A percentile compares a stretch with the other conserved stretches of the same genome.
phyloP scores from a whole-genome alignment of 1,140 invertebrate species.

The Drosophila pallidifrons region DNA sequence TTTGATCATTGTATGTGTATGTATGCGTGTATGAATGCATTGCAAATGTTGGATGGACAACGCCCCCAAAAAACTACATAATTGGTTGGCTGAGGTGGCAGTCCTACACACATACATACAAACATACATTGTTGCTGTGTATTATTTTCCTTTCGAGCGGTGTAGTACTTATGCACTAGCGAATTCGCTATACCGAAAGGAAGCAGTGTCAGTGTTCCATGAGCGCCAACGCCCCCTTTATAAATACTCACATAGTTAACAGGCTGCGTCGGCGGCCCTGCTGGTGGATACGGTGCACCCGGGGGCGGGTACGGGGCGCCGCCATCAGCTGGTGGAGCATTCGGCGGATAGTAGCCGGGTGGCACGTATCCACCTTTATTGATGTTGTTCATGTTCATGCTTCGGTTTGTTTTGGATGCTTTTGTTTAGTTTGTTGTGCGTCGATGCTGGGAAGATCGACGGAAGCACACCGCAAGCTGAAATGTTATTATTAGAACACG shows the following conservation, averaged over 20 bases:
- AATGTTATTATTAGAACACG: neutral
- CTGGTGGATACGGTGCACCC: constrained; percentile 27
- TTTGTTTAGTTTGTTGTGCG: constrained; percentile 15
- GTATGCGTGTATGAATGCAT: neutral
- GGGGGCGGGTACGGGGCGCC: constrained; percentile 32
- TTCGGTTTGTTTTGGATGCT: neutral
- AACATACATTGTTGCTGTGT: neutral
- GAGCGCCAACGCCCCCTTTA: too few relatives aligned
- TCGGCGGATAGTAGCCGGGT: constrained; percentile 67
- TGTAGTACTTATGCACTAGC: too few relatives aligned
- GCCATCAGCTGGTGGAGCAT: constrained; percentile 66
- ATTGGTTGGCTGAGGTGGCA: constrained; percentile 17
- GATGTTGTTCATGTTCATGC: constrained; percentile 68
- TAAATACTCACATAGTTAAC: constrained; percentile 34
- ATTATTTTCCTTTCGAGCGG: too few relatives aligned
- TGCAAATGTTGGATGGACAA: neutral
- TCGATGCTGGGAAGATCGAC: constrained; percentile 30
- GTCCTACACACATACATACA: neutral
- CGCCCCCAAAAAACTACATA: constrained; percentile 31
- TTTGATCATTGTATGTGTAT: too few relatives aligned
- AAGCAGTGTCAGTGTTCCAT: too few relatives aligned
- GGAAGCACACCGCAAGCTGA: constrained; percentile 30
- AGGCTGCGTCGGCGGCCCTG: constrained; percentile 12
- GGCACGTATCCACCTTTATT: constrained; percentile 77
- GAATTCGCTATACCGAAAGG: too few relatives aligned